Base-by-base conservation (phyloP, 2,888 invertebrate species). In the Thumatha senex region DNA sequence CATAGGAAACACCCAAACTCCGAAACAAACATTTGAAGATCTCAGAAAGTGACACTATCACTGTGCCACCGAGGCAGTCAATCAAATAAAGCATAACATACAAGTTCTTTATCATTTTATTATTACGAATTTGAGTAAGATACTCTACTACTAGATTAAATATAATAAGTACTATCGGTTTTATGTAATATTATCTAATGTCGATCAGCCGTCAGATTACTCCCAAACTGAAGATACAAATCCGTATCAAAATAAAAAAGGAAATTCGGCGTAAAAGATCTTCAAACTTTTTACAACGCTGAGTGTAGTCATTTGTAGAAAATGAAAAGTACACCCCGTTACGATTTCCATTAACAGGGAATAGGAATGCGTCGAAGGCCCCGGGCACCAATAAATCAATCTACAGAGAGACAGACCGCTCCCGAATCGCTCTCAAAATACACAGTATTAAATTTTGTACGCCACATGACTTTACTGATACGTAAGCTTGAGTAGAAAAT, bases 281-380 rank as follows among this genome's bases (percentile, higher is more conserved):
- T 46, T 51, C 39, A 56, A 60, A 63, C 51, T 53, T 62, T 69
- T 45, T 29, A 45, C 29, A 57, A 51, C 54, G 46, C 53, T 35
- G 49, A 51, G 30, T 59, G 46, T 67, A 80, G 76, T 78, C 84
- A 80, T 84, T 74, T 77, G 70, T 75, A 69, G 73, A 80, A 81
- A 81, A 78, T 78, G 76, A 82, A 80, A 80, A 76, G 81, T 74
- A 74, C 77, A 80, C 76, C 75, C 73, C 70, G 74, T 76, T 76
- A 78, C 78, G 74, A 78, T 78, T 82, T 82, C 84, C 81, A 85
- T 85, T 85, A 84, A 78, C 80, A 74, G 75, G 67, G 77, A 68
- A 64, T 71, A 71, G 74, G 74, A 78, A 78, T 75, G 74, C 77
- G 77, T 70, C 62, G 74, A 75, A 79, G 75, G 76, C 74, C 74